Conservation (phyloP, 2,797 vertebrate genomes). For the Neostethus bicornis region DNA sequence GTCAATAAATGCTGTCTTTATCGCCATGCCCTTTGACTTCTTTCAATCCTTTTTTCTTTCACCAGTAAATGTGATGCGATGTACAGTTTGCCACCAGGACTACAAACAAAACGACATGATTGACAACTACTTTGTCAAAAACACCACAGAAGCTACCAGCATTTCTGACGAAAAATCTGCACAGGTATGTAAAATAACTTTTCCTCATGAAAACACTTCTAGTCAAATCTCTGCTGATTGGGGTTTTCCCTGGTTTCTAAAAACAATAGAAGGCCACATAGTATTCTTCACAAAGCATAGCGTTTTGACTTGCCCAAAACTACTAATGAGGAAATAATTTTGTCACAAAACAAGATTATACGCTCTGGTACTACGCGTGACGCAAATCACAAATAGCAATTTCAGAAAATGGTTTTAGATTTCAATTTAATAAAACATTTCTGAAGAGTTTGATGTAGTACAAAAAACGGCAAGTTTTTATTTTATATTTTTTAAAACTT, state of each 20-base stretch:
- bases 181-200: slow-evolving; percentile 79
- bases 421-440: too few relatives aligned
- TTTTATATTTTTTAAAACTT: background rate
- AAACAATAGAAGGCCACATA: too few relatives aligned
- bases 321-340: background rate
- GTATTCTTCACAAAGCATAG: too few relatives aligned
- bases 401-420: too few relatives aligned
- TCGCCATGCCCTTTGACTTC: slow-evolving; percentile 2
- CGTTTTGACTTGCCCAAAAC: too few relatives aligned
- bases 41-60: slow-evolving; percentile 16
- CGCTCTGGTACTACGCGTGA: background rate
- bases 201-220: background rate
- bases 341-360: background rate
- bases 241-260: background rate
- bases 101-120: slow-evolving; percentile 97
- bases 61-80: slow-evolving; percentile 94
- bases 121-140: slow-evolving; percentile 99
- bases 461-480: too few relatives aligned
- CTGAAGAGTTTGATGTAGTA: too few relatives aligned
- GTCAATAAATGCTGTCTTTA: background rate
- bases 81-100: slow-evolving; percentile 93
- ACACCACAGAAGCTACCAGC: slow-evolving; percentile 88
- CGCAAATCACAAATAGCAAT: background rate
- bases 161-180: slow-evolving; percentile 91
- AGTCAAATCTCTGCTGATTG: background rate